Evolutionary conservation across 2,888 invertebrate genomes (phyloP), one percentile per base, ranked within the genome.

Genomic region (Polylopha cassiicola): DNA sequence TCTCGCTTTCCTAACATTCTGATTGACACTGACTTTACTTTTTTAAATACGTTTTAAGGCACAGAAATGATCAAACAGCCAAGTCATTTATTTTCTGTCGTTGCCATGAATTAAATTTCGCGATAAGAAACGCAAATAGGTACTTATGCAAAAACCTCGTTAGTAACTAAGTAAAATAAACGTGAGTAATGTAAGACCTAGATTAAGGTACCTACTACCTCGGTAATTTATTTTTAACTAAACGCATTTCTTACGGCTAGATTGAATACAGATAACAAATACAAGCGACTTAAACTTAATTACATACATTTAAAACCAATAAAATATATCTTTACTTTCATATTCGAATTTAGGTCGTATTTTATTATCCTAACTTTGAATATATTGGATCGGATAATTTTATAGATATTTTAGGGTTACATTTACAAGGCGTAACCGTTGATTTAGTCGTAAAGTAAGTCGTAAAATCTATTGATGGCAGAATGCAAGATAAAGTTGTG

Each of bases 361-460:
- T 67, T 66, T 69, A 70, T 63, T 61, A 55, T 53, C 21, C 22
- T 36, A 27, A 60, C 57, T 67, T 63, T 58, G 64, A 69, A 68
- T 71, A 65, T 60, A 56, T 58, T 58, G 59, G 57, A 71, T 70
- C 62, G 62, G 66, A 71, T 68, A 73, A 75, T 75, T 77, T 73
- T 73, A 76, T 70, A 54, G 67, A 58, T 67, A 61, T 68, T 67
- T 73, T 70, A 71, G 73, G 73, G 73, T 68, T 67, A 68, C 69
- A 67, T 73, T 74, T 71, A 75, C 71, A 69, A 73, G 72, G 71
- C 64, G 71, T 70, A 71, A 70, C 73, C 69, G 73, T 75, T 77
- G 78, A 77, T 78, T 78, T 73, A 66, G 65, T 71, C 77, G 70
- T 79, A 80, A 80, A 78, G 51, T 43, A 46, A 57, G 60, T 64